A percentile compares a stretch with the other conserved stretches of the same genome.
Conservation (phyloP, 1,140 invertebrate species). For the Brachionus asplanchnoidis region DNA sequence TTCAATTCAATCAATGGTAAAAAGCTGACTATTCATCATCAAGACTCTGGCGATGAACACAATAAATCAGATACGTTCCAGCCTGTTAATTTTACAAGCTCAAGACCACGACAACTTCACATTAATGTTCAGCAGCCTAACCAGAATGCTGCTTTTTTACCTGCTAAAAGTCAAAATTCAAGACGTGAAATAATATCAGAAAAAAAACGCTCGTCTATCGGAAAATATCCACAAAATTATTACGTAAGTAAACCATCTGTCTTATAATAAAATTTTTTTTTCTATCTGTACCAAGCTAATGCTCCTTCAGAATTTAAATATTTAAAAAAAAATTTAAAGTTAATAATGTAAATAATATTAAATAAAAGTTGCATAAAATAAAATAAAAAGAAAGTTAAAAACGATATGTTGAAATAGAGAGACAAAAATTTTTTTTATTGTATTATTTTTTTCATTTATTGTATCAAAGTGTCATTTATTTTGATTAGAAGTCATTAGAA, state of each 20-base stretch:
- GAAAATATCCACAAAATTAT: constrained; percentile 34
- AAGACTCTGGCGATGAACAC: neutral
- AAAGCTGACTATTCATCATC: neutral
- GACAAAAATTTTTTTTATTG: too few relatives aligned
- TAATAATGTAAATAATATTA: too few relatives aligned
- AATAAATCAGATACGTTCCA: neutral
- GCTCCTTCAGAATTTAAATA: neutral
- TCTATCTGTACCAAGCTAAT: too few relatives aligned
- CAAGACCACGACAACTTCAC: constrained; percentile 8
- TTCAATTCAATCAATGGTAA: constrained; percentile 34
- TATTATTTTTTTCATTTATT: too few relatives aligned
- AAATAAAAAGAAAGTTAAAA: too few relatives aligned
- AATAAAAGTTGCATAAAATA: too few relatives aligned
- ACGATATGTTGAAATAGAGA: too few relatives aligned
- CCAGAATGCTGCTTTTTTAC: neutral
- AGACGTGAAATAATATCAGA: neutral
- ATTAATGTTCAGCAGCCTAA: neutral
- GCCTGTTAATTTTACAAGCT: constrained; percentile 20
- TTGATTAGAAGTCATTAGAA: too few relatives aligned
- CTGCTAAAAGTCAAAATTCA: neutral
- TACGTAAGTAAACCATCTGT: neutral
- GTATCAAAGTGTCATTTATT: too few relatives aligned
- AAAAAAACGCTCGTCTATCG: constrained; percentile 33
- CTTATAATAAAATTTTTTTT: too few relatives aligned
- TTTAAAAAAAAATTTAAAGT: too few relatives aligned